Evolutionary conservation across 2,113 vertebrate genomes (phyloP).

Genomic region (Pithys albifrons): DNA sequence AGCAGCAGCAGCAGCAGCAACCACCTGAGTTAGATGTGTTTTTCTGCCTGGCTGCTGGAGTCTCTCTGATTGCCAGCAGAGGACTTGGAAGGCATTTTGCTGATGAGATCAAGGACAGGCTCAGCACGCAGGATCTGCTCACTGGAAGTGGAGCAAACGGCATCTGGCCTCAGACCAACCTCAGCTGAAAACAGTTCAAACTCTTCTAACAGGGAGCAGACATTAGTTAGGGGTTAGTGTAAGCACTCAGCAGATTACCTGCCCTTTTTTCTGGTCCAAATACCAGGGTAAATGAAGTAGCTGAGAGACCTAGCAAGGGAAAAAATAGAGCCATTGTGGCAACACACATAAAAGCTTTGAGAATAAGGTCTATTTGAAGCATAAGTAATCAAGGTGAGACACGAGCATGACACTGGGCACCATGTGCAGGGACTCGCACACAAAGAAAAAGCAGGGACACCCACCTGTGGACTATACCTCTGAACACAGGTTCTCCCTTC

Average conservation of each 20-base stretch:
- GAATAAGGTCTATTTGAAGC: background rate
- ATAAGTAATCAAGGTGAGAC: background rate
- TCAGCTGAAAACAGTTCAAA: background rate
- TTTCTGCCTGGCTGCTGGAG: slow-evolving; percentile 44
- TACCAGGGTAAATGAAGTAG: slow-evolving; percentile 77
- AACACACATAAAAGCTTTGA: slow-evolving; percentile 1
- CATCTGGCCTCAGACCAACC: background rate
- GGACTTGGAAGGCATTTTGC: slow-evolving; percentile 8
- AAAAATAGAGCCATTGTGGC: slow-evolving; percentile 70
- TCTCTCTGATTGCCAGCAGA: background rate
- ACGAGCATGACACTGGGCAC: background rate
- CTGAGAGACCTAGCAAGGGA: slow-evolving; percentile 78
- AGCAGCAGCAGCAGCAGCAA: background rate
- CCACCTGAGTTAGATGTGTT: background rate
- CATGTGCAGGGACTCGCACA: background rate
- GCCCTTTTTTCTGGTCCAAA: slow-evolving; percentile 79
- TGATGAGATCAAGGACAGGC: background rate
- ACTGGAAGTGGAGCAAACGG: slow-evolving; percentile 14
- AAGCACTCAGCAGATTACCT: slow-evolving; percentile 79
- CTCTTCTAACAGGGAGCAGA: background rate
- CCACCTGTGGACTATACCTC: background rate
- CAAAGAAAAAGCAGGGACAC: background rate
- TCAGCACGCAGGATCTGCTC: background rate
- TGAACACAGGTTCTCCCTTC: background rate
- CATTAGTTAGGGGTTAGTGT: slow-evolving; percentile 62